Evolutionary conservation across 1,140 invertebrate species (phyloP), one percentile per base, ranked within the genome.

Genomic region (Nasonia giraulti): DNA sequence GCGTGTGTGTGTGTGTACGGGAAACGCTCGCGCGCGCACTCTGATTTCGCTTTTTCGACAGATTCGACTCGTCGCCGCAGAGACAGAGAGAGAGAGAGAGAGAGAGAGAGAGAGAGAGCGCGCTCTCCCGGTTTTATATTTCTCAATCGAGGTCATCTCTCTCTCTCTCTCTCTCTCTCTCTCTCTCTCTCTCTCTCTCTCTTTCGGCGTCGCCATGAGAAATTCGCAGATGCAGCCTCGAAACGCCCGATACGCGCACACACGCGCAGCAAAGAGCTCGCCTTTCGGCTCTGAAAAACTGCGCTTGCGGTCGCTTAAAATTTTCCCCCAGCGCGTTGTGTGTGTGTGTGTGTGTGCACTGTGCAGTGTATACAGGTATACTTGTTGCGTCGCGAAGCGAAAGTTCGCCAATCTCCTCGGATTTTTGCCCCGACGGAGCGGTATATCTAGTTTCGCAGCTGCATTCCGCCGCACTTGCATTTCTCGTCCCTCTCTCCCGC

Each of bases 21-120:
- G 62, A 23, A 80, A 69, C 76, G 12, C 55, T 17, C 55, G 55
- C 55, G 55, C 50, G 50, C 47, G 47, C 50, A 20, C 83, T 55
- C 74, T 86, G 86, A 86, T 84, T 79, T 88, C 80, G 80, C 86
- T 88, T 82, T 86, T 88, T 88, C 84, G 80, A 86, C 85, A 87
- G 83, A 83, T 82, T 77, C 85, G n/a, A n/a, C n/a, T n/a, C n/a
- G n/a, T n/a, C n/a, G 66, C 20, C 55, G 1, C 5, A 47, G 44
- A 47, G 44, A 47, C 10, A 10, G 44, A 47, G 44, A 47, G 5
- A 47, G 5, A 47, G 44, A 50, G 47, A 50, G 47, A 12, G n/a
- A n/a, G n/a, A n/a, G n/a, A n/a, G n/a, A n/a, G n/a, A n/a, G n/a
- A n/a, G n/a, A n/a, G n/a, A 17, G 55, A 2, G 14, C 1, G 8